A percentile compares a stretch with the other conserved stretches of the same genome.
These are phyloP conservation scores for Polyommatus icarus DNA, from an alignment of 2,888 invertebrate genomes.

Conservation along the genomic window DNA sequence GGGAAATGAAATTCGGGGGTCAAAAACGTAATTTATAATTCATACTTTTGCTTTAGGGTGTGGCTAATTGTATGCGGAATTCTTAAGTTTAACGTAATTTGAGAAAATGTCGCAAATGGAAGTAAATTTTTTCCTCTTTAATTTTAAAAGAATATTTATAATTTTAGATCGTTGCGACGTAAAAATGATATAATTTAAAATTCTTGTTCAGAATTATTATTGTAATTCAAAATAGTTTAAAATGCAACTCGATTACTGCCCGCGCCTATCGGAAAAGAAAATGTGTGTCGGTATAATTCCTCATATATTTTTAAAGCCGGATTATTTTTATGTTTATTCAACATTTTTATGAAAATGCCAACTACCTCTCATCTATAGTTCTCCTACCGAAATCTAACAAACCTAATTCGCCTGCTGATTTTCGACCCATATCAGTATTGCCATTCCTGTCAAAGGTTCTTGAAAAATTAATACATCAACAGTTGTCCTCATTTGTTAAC, in stretches of 20 bases:
- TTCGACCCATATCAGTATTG: no score
- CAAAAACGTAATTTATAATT: conserved; percentile 6
- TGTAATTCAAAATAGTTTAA: not conserved
- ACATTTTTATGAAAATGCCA: not conserved
- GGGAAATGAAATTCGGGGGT: not conserved
- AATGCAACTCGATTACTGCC: not conserved
- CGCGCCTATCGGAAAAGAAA: not conserved
- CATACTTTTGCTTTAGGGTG: conserved; percentile 6
- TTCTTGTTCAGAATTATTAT: not conserved
- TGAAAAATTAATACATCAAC: no score
- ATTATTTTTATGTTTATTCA: not conserved
- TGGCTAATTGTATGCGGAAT: not conserved
- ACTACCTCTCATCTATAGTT: no score
- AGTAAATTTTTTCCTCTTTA: not conserved
- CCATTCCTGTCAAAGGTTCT: no score
- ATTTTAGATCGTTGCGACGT: not conserved
- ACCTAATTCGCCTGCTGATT: no score
- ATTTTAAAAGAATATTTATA: not conserved
- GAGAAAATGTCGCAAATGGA: not conserved
- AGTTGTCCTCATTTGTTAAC: no score
- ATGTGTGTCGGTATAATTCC: not conserved
- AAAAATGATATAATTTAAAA: not conserved
- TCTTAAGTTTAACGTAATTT: not conserved
- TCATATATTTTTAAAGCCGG: not conserved
- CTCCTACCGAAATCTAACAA: no score